Base-by-base conservation (phyloP, 2,888 invertebrate species). In the Acanthosoma haemorrhoidale region DNA sequence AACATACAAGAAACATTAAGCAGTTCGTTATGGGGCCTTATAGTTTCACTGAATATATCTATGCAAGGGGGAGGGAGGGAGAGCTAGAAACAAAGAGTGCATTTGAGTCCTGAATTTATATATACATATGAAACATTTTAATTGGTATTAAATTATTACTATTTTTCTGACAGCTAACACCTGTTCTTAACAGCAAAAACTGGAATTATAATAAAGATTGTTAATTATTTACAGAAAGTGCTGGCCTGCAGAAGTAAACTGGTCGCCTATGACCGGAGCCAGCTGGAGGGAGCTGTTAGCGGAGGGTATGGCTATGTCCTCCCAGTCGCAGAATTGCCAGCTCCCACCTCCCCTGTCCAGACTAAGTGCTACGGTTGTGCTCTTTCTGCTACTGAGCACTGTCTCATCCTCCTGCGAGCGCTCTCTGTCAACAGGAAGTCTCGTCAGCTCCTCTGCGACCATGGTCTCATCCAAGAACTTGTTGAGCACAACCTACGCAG, bases 301-400 rank as follows among this genome's bases (percentile, higher is more conserved):
- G 73, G 66, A 59, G 18, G 73, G 70, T 74, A 34, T 68, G 72
- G 70, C 68, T 58, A 39, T 32, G 67, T 60, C 58, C 41, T 57
- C 57, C 58, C 70, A 60, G 68, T 38, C 18, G 68, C 73, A 25
- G 38, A 71, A 18, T 59, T 67, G 21, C 41, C 68, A 51, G 61
- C 67, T 15, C 51, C 39, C 6, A 41, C 18, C 25, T 67, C 57
- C 16, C 66, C 70, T n/a, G 36, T 71, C 25, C 72, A 83, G 0
- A 88, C 87, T 74, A 86, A 88, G 3, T 94, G 93, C 79, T 94
- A 92, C 80, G 93, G 93, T 0, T 94, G 93, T 78, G 91, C 95
- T 2, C 87, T 92, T 69, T 89, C 96, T 2, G 92, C 95, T 41
- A 92, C 95, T 0, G 94, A 96, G 79, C 96, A 96, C 79, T 97